These are phyloP conservation scores for Chaenogobius annularis DNA, from an alignment of 2,113 vertebrate genomes.

Conservation along the genomic window DNA sequence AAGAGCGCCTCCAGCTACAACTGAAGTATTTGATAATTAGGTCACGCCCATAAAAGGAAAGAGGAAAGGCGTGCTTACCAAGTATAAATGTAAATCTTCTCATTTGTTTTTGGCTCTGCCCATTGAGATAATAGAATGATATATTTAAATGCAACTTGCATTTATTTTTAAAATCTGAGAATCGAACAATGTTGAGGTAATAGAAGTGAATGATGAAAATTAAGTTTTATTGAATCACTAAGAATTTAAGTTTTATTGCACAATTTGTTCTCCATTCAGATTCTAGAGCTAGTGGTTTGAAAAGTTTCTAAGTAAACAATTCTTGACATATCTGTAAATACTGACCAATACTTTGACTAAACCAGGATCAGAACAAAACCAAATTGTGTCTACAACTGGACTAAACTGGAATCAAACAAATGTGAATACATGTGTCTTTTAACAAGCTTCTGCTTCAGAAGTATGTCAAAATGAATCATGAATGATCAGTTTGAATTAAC, in stretches of 20 bases:
- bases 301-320: too few relatives aligned
- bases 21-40: constrained; percentile 48
- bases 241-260: too few relatives aligned
- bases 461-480: constrained; percentile 35
- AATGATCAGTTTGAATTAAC: constrained; percentile 8
- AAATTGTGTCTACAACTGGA: background rate
- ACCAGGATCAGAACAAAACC: too few relatives aligned
- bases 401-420: background rate
- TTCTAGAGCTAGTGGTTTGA: too few relatives aligned
- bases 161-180: too few relatives aligned
- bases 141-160: too few relatives aligned
- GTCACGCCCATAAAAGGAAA: constrained; percentile 30
- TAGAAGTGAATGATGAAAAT: too few relatives aligned
- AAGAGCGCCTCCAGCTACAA: constrained; percentile 28
- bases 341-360: background rate
- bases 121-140: background rate
- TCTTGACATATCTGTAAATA: too few relatives aligned
- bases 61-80: constrained; percentile 10
- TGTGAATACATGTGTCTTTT: background rate
- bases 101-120: background rate
- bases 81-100: background rate
- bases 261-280: too few relatives aligned
- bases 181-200: too few relatives aligned
- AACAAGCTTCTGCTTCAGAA: constrained; percentile 35
- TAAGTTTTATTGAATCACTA: too few relatives aligned